Percentiles rank a stretch among this genome's conserved stretches.
Evolutionary conservation across 1,140 invertebrate genomes (phyloP).

Genomic region (Oryzaephilus surinamensis): DNA sequence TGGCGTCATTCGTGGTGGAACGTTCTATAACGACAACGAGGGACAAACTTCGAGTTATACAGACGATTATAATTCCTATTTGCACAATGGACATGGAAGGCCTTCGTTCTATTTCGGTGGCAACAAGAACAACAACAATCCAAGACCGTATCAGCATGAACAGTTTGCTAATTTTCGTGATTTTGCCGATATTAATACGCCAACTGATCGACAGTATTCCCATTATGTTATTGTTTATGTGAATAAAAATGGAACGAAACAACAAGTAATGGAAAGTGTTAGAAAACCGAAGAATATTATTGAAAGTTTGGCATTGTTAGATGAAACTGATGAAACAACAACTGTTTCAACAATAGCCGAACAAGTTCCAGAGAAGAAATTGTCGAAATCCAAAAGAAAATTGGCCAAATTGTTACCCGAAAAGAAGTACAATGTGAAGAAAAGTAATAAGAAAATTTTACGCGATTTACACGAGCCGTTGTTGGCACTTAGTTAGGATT

Average conservation of each 20-base stretch:
- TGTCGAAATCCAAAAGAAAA: slow-evolving; percentile 54
- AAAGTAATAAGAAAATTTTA: slow-evolving; percentile 34
- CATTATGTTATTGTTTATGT: slow-evolving; percentile 69
- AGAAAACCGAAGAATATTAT: slow-evolving; percentile 69
- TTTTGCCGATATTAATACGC: slow-evolving; percentile 78
- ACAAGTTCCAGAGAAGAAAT: slow-evolving; percentile 38
- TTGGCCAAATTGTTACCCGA: slow-evolving; percentile 51
- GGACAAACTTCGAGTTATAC: slow-evolving; percentile 44
- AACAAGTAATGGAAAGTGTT: slow-evolving; percentile 14
- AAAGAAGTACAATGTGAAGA: slow-evolving; percentile 47
- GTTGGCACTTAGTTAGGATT: slow-evolving; percentile 53
- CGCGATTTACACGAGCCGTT: slow-evolving; percentile 48
- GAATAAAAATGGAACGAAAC: slow-evolving; percentile 50
- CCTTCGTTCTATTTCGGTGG: slow-evolving; percentile 38
- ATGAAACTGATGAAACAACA: slow-evolving; percentile 43
- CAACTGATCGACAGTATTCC: slow-evolving; percentile 67
- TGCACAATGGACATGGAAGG: slow-evolving; percentile 55
- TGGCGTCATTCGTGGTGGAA: slow-evolving; percentile 75
- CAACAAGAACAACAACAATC: slow-evolving; percentile 41
- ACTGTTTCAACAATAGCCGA: slow-evolving; percentile 16
- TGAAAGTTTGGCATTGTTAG: slow-evolving; percentile 61
- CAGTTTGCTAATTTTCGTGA: slow-evolving; percentile 81
- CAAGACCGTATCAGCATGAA: slow-evolving; percentile 51
- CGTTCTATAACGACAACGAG: slow-evolving; percentile 55
- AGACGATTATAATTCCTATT: slow-evolving; percentile 41